Conservation (phyloP, 2,888 invertebrate genomes). For the Chalcis sispes region DNA sequence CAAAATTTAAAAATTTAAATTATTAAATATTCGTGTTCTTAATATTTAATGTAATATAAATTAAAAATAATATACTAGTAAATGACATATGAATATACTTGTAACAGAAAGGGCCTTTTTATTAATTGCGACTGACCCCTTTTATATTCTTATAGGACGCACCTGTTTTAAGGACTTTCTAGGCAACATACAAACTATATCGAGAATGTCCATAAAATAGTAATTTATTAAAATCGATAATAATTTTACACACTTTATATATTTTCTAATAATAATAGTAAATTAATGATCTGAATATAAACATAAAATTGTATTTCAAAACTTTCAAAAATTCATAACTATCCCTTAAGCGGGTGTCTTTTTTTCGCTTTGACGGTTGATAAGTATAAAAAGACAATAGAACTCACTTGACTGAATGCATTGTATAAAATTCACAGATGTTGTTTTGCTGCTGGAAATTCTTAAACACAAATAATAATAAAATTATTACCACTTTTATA, state of each 20-base stretch:
- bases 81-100: background rate
- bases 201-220: background rate
- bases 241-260: background rate
- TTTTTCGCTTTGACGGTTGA: constrained; percentile 18
- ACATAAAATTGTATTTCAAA: no score
- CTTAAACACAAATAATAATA: no score
- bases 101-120: constrained; percentile 19
- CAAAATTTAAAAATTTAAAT: no score
- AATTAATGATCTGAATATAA: no score
- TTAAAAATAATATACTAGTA: background rate
- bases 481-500: background rate
- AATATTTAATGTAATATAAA: no score
- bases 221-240: background rate
- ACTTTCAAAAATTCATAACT: no score
- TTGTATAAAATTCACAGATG: constrained; percentile 41
- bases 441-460: no score
- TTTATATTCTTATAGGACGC: background rate
- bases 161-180: constrained; percentile 25
- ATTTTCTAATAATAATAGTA: no score
- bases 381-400: background rate
- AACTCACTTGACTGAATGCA: constrained; percentile 1
- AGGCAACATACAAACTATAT: background rate
- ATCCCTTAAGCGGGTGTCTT: background rate
- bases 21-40: no score
- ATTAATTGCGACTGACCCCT: background rate